phyloP scores from a whole-genome alignment of 2,888 invertebrate species.

The Drosophila rubida region DNA sequence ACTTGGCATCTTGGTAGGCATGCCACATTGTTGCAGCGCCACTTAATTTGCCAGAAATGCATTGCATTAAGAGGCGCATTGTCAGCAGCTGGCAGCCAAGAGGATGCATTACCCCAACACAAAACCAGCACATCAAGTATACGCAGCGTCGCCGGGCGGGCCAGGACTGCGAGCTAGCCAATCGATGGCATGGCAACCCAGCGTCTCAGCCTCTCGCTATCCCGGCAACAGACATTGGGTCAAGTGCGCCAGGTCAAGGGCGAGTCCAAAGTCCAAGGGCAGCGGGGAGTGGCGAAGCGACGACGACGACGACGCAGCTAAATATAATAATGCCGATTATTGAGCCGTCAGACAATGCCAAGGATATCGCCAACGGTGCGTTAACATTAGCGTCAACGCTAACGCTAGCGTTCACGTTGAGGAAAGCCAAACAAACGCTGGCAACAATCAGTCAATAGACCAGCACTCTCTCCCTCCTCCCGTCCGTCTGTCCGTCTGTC shows the following conservation, averaged over 20 bases:
- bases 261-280: not conserved
- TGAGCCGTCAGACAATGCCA: slow-evolving; percentile 16
- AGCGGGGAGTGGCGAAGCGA: not conserved
- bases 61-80: slow-evolving; percentile 31
- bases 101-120: slow-evolving; percentile 36
- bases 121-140: slow-evolving; percentile 19
- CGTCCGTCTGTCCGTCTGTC: not conserved
- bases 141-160: slow-evolving; percentile 5
- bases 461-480: not conserved
- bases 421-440: not conserved
- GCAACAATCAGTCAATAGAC: not conserved
- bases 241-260: slow-evolving; percentile 12
- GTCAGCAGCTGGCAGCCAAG: not conserved
- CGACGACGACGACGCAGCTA: not conserved
- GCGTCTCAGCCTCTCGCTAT: not conserved
- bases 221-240: slow-evolving; percentile 5
- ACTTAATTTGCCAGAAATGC: slow-evolving; percentile 24
- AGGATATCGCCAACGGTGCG: slow-evolving; percentile 11
- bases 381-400: not conserved
- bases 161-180: not conserved
- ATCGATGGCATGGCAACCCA: slow-evolving; percentile 17
- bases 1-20: not conserved
- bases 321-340: slow-evolving; percentile 23
- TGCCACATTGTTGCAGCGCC: slow-evolving; percentile 14
- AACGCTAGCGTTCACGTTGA: too few species aligned